These are phyloP conservation scores for Cyanoramphus novaezelandiae DNA, from an alignment of 2,113 vertebrate genomes.

Conservation along the genomic window DNA sequence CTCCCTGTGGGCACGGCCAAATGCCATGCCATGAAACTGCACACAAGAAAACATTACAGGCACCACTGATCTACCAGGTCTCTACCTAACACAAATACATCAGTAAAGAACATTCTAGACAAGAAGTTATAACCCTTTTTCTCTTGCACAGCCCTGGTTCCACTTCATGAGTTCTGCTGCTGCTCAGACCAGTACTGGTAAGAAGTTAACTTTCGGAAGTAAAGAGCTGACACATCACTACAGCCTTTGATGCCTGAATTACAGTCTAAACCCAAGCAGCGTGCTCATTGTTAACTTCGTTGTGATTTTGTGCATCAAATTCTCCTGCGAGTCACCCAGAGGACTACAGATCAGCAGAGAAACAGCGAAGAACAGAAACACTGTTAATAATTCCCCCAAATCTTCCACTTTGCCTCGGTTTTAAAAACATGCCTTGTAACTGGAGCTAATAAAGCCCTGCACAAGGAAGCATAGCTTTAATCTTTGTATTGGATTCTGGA, in stretches of 20 bases:
- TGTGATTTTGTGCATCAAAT: not conserved
- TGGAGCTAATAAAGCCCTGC: not conserved
- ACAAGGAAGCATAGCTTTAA: not conserved
- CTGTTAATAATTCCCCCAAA: not conserved
- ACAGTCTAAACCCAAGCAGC: not conserved
- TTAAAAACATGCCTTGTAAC: not conserved
- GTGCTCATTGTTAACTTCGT: not conserved
- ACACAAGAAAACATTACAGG: not conserved
- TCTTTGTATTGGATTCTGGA: not conserved
- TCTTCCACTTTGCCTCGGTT: not conserved
- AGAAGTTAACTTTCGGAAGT: not conserved
- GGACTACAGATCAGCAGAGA: not conserved
- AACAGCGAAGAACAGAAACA: not conserved
- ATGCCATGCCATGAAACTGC: rapidly evolving
- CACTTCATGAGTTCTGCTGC: not conserved
- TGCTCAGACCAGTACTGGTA: not conserved
- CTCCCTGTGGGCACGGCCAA: not conserved
- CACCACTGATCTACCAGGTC: not conserved
- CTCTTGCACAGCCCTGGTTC: not conserved
- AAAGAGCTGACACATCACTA: not conserved
- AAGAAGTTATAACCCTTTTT: not conserved
- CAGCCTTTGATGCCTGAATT: not conserved
- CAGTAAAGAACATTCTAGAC: not conserved
- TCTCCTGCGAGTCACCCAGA: not conserved
- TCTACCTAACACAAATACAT: not conserved